A percentile compares a stretch with the other conserved stretches of the same genome.
Evolutionary conservation across 1,140 invertebrate genomes (phyloP).

Genomic region (Hormaphis cornu): DNA sequence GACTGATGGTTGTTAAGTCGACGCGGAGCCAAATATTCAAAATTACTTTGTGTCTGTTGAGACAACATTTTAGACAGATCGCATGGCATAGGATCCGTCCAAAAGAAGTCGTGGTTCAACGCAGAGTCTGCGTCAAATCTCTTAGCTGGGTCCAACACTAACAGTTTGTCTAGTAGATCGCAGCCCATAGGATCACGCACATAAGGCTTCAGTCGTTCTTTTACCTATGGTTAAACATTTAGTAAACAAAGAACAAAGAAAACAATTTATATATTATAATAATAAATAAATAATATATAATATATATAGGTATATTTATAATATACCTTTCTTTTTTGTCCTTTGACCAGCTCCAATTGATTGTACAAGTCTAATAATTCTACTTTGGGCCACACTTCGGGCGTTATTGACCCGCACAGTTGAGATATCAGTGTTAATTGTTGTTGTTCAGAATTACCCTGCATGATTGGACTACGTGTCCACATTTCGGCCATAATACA

Average conservation of each 20-base stretch:
- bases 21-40: conserved; percentile 82
- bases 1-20: conserved; percentile 58
- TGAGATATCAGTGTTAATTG: conserved; percentile 92
- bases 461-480: conserved; percentile 72
- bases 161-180: conserved; percentile 84
- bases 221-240: conserved; percentile 49
- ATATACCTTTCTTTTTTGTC: conserved; percentile 85
- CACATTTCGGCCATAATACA: conserved; percentile 99
- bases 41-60: conserved; percentile 90
- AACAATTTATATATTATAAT: neutral
- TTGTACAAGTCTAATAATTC: conserved; percentile 84
- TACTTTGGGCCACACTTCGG: conserved; percentile 90
- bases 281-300: neutral
- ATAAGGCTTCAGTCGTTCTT: conserved; percentile 82
- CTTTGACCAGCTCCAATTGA: conserved; percentile 83
- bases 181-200: conserved; percentile 87
- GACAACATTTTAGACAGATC: conserved; percentile 88
- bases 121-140: conserved; percentile 85
- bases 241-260: neutral
- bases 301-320: too few species aligned
- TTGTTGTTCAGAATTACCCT: conserved; percentile 90
- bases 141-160: conserved; percentile 85
- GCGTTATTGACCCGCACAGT: conserved; percentile 89
- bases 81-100: conserved; percentile 90
- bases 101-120: conserved; percentile 96